Base-by-base conservation (phyloP, 1,140 invertebrate species). In the Danaus melanippus region DNA sequence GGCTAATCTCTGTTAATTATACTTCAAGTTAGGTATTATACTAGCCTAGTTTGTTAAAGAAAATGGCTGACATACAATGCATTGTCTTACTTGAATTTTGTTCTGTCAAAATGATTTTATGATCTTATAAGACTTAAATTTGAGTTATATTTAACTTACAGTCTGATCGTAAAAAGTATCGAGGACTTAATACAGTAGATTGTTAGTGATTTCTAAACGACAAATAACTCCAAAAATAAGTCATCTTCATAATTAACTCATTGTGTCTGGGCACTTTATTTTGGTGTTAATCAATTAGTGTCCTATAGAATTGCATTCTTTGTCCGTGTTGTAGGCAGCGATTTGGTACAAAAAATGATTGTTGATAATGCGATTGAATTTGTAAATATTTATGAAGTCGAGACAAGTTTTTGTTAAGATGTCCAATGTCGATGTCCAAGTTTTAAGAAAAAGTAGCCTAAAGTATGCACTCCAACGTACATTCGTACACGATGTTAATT, bases 301-400 rank as follows among this genome's bases (percentile, higher is more conserved):
- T 64, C 64, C 51, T 15, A 60, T 50, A 47, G 54, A 59, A 70
- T 67, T 66, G 67, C 67, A 73, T 79, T 75, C 70, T 53, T 53
- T 39, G 46, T 56, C 60, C 69, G 63, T 68, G 73, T 74, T 67
- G 64, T 56, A 53, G 60, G 55, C 60, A 60, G 53, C 64, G 64
- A 64, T 67, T 60, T 61, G 49, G 47, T 45, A 56, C 66, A 76
- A 79, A 79, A 79, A 71, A 72, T 50, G 43, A 65, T 53, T 56
- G 50, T 67, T 67, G 66, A 61, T 75, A 76, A 76, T 75, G 64
- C 69, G 69, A 77, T 77, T 74, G 74, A 62, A 69, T 66, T 42
- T 39, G 53, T 60, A 55, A 71, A 79, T 79, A 79, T 79, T 74
- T 68, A 78, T 71, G 68, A 55, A 55, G 64, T 12, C 58, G 50